phyloP scores from a whole-genome alignment of 2,888 invertebrate genomes.

The Esperia sulphurella region DNA sequence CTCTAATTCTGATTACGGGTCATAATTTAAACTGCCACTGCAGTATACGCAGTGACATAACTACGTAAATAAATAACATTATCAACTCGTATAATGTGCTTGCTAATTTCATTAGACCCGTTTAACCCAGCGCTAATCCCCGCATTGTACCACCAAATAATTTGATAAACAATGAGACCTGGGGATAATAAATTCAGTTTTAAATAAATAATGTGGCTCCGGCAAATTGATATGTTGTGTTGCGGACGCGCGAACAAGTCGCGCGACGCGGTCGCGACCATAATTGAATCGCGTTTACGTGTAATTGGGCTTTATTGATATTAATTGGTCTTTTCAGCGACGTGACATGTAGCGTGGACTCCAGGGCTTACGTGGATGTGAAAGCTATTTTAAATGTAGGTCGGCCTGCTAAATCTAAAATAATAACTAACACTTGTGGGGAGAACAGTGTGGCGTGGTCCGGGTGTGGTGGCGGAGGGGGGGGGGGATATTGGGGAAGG shows the following conservation, averaged over 20 bases:
- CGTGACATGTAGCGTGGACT: not conserved
- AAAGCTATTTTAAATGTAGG: not conserved
- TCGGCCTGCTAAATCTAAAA: too few relatives aligned
- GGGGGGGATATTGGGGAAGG: too few relatives aligned
- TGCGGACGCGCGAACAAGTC: conserved; percentile 14
- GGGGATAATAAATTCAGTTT: conserved; percentile 1
- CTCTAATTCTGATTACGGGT: too few relatives aligned
- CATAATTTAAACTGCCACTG: not conserved
- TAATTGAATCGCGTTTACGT: conserved; percentile 14
- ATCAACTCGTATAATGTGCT: not conserved
- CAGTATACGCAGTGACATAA: not conserved
- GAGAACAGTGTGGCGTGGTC: too few relatives aligned
- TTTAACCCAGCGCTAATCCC: not conserved
- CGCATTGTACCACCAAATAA: not conserved
- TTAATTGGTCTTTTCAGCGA: conserved; percentile 1
- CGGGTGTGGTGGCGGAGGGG: too few relatives aligned
- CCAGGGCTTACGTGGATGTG: not conserved
- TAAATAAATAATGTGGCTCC: conserved; percentile 6
- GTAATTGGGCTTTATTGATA: conserved; percentile 9
- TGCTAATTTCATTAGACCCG: not conserved
- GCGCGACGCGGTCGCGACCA: conserved; percentile 12
- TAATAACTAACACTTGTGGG: too few relatives aligned
- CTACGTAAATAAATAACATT: not conserved
- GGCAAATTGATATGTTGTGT: conserved; percentile 17
- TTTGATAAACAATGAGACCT: not conserved